These are phyloP conservation scores for Protobothrops mucrosquamatus DNA, from an alignment of 2,113 vertebrate genomes.

Conservation along the genomic window DNA sequence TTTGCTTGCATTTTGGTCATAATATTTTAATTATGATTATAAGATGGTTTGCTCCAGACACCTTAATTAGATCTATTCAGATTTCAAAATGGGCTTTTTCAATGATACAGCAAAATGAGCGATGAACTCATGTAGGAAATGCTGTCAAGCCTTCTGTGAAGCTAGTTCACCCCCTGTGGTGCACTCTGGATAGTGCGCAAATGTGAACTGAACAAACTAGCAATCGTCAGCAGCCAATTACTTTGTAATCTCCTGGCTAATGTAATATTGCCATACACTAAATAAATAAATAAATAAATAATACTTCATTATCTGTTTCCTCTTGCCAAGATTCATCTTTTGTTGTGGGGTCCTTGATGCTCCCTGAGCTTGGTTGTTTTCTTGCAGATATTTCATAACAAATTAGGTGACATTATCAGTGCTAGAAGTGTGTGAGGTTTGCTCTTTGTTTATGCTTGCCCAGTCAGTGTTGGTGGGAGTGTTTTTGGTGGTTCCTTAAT, in stretches of 20 bases:
- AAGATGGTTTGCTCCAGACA: not conserved
- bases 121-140: not conserved
- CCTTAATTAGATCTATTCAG: not conserved
- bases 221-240: not conserved
- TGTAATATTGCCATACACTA: not conserved
- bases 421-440: not conserved
- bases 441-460: not conserved
- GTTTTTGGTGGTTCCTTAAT: not conserved
- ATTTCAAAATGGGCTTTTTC: not conserved
- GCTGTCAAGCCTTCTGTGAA: not conserved
- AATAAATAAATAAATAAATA: not conserved
- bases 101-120: not conserved
- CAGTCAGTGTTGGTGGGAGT: not conserved
- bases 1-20: not conserved
- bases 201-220: not conserved
- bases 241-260: not conserved
- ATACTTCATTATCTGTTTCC: not conserved
- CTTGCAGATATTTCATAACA: not conserved
- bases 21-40: not conserved
- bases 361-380: not conserved
- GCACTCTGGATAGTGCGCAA: not conserved
- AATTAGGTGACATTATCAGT: not conserved
- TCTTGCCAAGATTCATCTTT: not conserved
- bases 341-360: not conserved
- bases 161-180: not conserved